These are phyloP conservation scores for Megathymus violae DNA, from an alignment of 1,140 invertebrate genomes.

Conservation along the genomic window DNA sequence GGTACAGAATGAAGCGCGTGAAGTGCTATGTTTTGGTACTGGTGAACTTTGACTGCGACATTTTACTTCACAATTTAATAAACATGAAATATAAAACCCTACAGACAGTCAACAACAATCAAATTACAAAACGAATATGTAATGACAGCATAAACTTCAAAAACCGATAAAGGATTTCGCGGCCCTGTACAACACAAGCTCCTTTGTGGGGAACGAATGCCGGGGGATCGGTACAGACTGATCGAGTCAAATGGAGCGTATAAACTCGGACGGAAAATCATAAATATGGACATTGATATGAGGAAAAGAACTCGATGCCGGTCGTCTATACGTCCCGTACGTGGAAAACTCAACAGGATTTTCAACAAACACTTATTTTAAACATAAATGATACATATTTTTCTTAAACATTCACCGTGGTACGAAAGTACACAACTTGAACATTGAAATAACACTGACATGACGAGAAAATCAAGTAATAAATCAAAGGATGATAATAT, in stretches of 20 bases:
- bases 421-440: too few species aligned
- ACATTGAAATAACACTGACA: too few species aligned
- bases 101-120: not conserved
- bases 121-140: conserved; percentile 38
- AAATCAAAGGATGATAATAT: not conserved
- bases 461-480: not conserved
- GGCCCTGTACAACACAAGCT: conserved; percentile 32
- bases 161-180: conserved; percentile 46
- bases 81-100: not conserved
- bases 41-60: conserved; percentile 3
- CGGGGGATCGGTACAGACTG: conserved; percentile 11
- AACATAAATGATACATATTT: conserved; percentile 1
- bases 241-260: conserved; percentile 34
- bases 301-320: conserved; percentile 15
- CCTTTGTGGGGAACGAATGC: conserved; percentile 38
- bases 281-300: conserved; percentile 20
- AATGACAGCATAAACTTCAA: conserved; percentile 51
- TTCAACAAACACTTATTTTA: conserved; percentile 13
- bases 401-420: too few species aligned
- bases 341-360: conserved; percentile 13
- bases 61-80: conserved; percentile 23
- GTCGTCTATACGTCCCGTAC: conserved; percentile 17
- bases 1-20: conserved; percentile 1
- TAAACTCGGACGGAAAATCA: conserved; percentile 29
- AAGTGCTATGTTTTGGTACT: conserved; percentile 4